A percentile compares a stretch with the other conserved stretches of the same genome.
These are phyloP conservation scores for Cheilosia impressa DNA, from an alignment of 2,888 invertebrate species.

Conservation along the genomic window DNA sequence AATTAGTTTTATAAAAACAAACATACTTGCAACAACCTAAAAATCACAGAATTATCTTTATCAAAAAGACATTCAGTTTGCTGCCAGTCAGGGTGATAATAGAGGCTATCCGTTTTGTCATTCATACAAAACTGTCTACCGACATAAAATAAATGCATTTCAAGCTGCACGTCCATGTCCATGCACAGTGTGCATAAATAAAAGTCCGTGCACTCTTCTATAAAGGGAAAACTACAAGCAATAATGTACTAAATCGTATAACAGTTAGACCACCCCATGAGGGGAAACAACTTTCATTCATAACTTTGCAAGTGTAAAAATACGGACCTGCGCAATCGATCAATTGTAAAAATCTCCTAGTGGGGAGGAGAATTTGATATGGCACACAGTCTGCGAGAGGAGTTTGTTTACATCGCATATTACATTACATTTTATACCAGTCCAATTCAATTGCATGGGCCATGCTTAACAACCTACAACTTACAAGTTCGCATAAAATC, in stretches of 20 bases:
- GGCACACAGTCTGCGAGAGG: not conserved
- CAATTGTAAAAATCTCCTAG: not conserved
- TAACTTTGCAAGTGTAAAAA: not conserved
- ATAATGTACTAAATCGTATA: slow-evolving; percentile 53
- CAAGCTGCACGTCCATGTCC: no score
- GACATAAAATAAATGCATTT: no score
- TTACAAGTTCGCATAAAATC: slow-evolving; percentile 49
- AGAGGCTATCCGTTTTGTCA: no score
- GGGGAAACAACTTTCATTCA: slow-evolving; percentile 51
- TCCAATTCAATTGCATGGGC: not conserved
- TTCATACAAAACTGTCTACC: no score
- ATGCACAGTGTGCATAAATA: no score
- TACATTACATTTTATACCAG: slow-evolving; percentile 68
- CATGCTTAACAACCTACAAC: slow-evolving; percentile 23
- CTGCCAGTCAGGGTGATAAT: no score
- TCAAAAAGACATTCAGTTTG: no score
- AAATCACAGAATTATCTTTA: no score
- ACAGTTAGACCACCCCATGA: slow-evolving; percentile 15
- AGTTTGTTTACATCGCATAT: slow-evolving; percentile 62
- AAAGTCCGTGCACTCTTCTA: not conserved
- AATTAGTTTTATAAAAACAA: no score
- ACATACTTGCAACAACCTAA: no score
- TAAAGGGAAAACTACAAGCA: not conserved
- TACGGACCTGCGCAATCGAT: slow-evolving; percentile 44
- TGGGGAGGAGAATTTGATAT: slow-evolving; percentile 14